Base-by-base conservation (phyloP, 2,888 invertebrate genomes). In the Lasioglossum malachurum region DNA sequence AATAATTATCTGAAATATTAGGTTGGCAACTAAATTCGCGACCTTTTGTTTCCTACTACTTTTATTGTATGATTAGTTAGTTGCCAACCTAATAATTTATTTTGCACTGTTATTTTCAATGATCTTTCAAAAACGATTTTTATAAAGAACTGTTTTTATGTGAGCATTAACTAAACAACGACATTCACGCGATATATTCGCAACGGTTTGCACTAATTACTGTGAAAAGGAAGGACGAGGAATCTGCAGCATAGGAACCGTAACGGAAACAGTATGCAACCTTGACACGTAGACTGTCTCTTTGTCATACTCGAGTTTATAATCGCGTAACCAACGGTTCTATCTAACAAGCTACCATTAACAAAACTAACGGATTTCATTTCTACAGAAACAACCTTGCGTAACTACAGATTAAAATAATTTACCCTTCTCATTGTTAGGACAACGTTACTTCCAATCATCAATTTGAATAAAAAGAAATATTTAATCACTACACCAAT, bases 261-360 rank as follows among this genome's bases (percentile, higher is more conserved):
- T 91, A 87, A 88, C 89, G 84, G 85, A 90, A 87, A 90, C 89
- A 88, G 84, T 86, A 78, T 72, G 87, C 88, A 90, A 88, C 91
- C 91, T 91, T 90, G 91, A 90, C 91, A 91, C 88, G 86, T 83
- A 82, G 89, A 60, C 75, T 60, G 72, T 74, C 79, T 71, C 84
- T 85, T 80, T 85, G 86, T 87, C 88, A 78, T 86, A 87, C 75
- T 57, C 78, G 79, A 80, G 88, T 10, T 82, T 79, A 84, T 75
- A 67, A 86, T 87, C 78, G 69, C 84, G 73, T 80, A 87, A 87
- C 83, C 35, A 84, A 69, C 73, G 44, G 85, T 75, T 85, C 81
- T 78, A 77, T 82, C 73, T 79, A 77, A 80, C 69, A 46, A 75
- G 72, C 83, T 77, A 38, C 75, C 41, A 57, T 78, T 88, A 90